Evolutionary conservation across 1,140 invertebrate species (phyloP), one percentile per base, ranked within the genome.

Genomic region (Orussus abietinus): DNA sequence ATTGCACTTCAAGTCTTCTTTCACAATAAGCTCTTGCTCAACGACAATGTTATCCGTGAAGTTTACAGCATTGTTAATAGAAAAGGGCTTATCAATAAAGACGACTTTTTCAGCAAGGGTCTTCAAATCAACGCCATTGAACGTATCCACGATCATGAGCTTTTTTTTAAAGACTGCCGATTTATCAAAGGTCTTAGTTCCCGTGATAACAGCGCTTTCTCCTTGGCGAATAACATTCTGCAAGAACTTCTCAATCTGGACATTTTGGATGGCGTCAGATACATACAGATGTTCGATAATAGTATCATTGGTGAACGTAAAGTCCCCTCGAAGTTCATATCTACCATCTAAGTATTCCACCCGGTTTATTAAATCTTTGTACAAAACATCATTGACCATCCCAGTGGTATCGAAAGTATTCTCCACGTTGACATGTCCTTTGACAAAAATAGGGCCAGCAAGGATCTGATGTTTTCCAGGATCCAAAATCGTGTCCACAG

Each of bases 41-140:
- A 62, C 5, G 11, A 31, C 3, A 5, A 63, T 11, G 15, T 49
- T 49, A 19, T 54, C 20, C 19, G 42, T 31, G 29, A 66, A 66
- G 6, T 37, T 34, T 6, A 66, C 10, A 10, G 42, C 44, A 4
- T 44, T 36, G 22, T 49, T n/a, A 0, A 64, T 18, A 0, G 9
- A 32, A 1, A 57, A 45, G 0, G 60, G 52, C 13, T 43, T 17
- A 36, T 67, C 50, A 1, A 57, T 44, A 5, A 58, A 51, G n/a
- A 64, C 29, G 12, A 48, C 49, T 11, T 39, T 50, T 11, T 62
- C n/a, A 10, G 41, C 35, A 41, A 69, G 58, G n/a, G 4, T 15
- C 7, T 43, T 36, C 14, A 69, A 20, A 43, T 59, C 36, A 1
- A 67, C 22, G 5, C 56, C 51, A 21, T 67, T 59, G 5, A 62